Conservation (phyloP, 2,888 invertebrate genomes). For the Uropetala carovei region DNA sequence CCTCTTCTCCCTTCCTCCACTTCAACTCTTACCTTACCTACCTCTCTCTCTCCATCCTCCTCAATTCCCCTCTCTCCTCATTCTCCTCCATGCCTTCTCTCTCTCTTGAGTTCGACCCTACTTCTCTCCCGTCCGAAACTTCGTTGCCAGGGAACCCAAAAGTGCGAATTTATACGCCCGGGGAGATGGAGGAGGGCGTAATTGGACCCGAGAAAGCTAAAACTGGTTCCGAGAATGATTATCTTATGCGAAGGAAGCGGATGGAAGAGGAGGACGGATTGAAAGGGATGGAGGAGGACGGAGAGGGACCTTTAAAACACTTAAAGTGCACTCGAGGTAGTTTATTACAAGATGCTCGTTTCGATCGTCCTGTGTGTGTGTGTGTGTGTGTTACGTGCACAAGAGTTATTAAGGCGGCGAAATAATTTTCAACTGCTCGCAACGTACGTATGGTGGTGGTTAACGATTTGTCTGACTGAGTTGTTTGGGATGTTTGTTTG, state of each 20-base stretch:
- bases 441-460: neutral
- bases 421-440: neutral
- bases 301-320: slow-evolving; percentile 11
- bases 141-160: slow-evolving; percentile 56
- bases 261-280: neutral
- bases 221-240: slow-evolving; percentile 59
- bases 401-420: neutral
- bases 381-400: neutral
- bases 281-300: neutral
- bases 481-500: too few species aligned
- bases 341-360: slow-evolving; percentile 13
- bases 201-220: slow-evolving; percentile 63
- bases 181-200: neutral
- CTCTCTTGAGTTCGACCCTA: neutral
- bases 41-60: neutral
- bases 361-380: neutral
- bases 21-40: neutral
- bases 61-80: neutral
- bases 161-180: slow-evolving; percentile 61
- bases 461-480: neutral
- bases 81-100: neutral
- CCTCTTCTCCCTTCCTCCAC: neutral
- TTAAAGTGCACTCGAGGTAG: slow-evolving; percentile 49
- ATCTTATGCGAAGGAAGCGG: slow-evolving; percentile 37
- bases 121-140: slow-evolving; percentile 48